Evolutionary conservation across 2,113 vertebrate species (phyloP).

Genomic region (Hemibates koningsi): DNA sequence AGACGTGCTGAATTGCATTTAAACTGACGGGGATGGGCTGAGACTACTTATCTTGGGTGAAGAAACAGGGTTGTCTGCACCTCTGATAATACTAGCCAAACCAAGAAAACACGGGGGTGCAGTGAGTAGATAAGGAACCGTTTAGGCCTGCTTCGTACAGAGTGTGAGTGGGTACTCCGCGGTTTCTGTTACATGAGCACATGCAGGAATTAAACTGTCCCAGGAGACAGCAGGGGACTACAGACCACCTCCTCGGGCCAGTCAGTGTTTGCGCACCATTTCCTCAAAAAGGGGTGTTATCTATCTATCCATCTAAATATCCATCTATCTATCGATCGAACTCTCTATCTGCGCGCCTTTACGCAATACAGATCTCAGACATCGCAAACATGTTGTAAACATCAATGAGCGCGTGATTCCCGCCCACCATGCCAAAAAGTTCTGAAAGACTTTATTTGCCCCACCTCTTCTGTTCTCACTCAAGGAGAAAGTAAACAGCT

Average conservation of each 20-base stretch:
- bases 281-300: neutral
- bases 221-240: neutral
- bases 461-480: constrained; percentile 9
- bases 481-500: constrained; percentile 62
- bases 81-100: constrained; percentile 51
- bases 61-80: constrained; percentile 23
- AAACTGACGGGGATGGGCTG: constrained; percentile 28
- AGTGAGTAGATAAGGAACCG: constrained; percentile 61
- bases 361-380: neutral
- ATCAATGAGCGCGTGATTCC: constrained; percentile 31
- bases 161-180: neutral
- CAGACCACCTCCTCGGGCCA: neutral
- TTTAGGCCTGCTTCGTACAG: constrained; percentile 9
- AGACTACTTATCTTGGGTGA: constrained; percentile 39
- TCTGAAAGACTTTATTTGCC: neutral
- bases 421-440: neutral
- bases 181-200: neutral
- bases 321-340: neutral
- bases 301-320: neutral
- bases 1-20: neutral
- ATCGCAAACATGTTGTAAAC: neutral
- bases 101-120: constrained; percentile 49
- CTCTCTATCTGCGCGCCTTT: neutral
- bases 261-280: neutral
- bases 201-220: neutral